phyloP scores from a whole-genome alignment of 2,888 invertebrate species.

The Callyntrura guangdongensis region DNA sequence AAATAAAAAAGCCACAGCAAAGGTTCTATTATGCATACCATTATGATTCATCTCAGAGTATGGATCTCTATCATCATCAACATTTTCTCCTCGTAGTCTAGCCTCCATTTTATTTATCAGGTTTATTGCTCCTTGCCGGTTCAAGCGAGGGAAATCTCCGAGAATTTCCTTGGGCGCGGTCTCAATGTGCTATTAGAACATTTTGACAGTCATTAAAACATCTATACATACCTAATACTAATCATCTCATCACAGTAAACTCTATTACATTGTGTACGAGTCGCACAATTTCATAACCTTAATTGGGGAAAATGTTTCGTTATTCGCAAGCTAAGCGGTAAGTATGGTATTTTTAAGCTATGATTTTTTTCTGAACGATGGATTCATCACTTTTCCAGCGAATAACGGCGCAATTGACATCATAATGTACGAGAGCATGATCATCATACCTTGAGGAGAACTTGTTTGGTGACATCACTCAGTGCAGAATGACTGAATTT shows the following conservation, averaged over 20 bases:
- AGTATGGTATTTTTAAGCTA: background rate
- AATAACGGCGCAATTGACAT: background rate
- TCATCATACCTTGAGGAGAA: constrained; percentile 87
- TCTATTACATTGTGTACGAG: background rate
- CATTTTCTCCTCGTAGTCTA: constrained; percentile 79
- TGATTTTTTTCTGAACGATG: too few relatives aligned
- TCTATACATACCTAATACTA: too few relatives aligned
- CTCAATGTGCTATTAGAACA: constrained; percentile 90
- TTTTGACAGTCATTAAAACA: constrained; percentile 22
- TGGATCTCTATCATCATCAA: constrained; percentile 73
- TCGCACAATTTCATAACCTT: background rate
- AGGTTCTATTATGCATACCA: constrained; percentile 46
- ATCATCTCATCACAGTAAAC: too few relatives aligned
- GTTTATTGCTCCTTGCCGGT: constrained; percentile 91
- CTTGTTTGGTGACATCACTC: constrained; percentile 91
- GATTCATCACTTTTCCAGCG: background rate
- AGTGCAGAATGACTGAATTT: constrained; percentile 97
- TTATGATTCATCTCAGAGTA: constrained; percentile 65
- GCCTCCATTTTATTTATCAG: constrained; percentile 83
- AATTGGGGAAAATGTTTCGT: background rate
- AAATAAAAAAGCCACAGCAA: background rate
- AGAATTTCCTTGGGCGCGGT: constrained; percentile 96
- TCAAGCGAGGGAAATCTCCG: constrained; percentile 95
- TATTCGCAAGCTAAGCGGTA: background rate
- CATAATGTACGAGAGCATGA: background rate